phyloP scores from a whole-genome alignment of 2,888 invertebrate species.

The Aspidiotus destructor region DNA sequence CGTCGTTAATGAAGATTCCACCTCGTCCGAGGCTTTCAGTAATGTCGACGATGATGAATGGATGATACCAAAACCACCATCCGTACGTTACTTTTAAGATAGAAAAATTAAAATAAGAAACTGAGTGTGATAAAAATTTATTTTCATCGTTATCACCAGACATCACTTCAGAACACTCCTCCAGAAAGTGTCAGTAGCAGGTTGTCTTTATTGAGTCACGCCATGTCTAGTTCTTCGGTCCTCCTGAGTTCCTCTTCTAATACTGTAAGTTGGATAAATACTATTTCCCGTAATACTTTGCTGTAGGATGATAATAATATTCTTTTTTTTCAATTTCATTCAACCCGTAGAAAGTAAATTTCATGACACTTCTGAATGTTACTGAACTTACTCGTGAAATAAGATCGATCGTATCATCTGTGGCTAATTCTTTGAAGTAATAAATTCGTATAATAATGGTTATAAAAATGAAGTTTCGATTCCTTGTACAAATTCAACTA shows the following conservation, averaged over 20 bases:
- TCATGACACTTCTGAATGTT: slow-evolving; percentile 17
- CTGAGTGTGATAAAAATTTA: slow-evolving; percentile 1
- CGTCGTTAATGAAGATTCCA: slow-evolving; percentile 8
- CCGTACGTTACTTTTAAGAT: slow-evolving; percentile 10
- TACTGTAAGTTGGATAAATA: slow-evolving; percentile 5
- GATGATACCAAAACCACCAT: slow-evolving; percentile 28
- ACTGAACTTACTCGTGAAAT: slow-evolving; percentile 20
- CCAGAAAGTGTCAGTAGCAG: slow-evolving; percentile 28
- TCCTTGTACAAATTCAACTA: no score
- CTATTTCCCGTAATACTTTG: no score
- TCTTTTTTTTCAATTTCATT: not conserved
- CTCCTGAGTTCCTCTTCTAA: slow-evolving; percentile 14
- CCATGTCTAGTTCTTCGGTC: slow-evolving; percentile 33
- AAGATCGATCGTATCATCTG: slow-evolving; percentile 7
- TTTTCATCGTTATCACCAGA: slow-evolving; percentile 2
- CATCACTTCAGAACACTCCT: slow-evolving; percentile 27
- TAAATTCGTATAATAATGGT: no score
- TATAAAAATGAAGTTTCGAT: no score
- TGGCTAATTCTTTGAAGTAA: slow-evolving; percentile 9
- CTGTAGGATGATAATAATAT: no score
- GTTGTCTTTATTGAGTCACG: slow-evolving; percentile 26
- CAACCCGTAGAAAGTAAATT: slow-evolving; percentile 17
- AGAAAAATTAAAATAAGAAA: not conserved
- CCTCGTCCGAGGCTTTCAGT: not conserved
- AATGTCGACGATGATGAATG: slow-evolving; percentile 26